Conservation (phyloP, 2,113 vertebrate genomes). For the Synchiropus splendidus region DNA sequence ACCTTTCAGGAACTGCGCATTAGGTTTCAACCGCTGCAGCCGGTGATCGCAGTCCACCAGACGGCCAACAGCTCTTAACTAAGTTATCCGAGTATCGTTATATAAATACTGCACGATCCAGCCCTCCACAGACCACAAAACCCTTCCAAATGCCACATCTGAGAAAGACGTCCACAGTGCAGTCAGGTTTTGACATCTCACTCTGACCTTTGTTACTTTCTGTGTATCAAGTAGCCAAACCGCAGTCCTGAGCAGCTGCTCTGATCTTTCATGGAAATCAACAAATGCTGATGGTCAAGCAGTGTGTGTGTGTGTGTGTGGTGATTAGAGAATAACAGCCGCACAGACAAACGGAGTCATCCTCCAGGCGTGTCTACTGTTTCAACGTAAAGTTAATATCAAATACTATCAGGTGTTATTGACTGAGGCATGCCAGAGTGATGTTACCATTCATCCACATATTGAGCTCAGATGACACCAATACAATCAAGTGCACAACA, state of each 20-base stretch:
- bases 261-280: conserved; percentile 63
- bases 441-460: no score
- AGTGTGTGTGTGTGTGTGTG: conserved; percentile 11
- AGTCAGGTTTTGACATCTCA: conserved; percentile 30
- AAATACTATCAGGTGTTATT: no score
- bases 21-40: conserved; percentile 40
- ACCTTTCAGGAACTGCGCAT: conserved; percentile 31
- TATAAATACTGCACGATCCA: conserved; percentile 44
- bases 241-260: conserved; percentile 55
- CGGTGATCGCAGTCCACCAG: conserved; percentile 45
- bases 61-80: conserved; percentile 40
- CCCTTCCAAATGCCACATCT: conserved; percentile 40
- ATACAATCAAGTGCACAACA: no score
- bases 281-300: conserved; percentile 38
- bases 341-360: no score
- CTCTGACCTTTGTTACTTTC: conserved; percentile 46
- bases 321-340: no score
- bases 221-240: conserved; percentile 49
- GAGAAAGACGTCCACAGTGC: conserved; percentile 37
- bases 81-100: conserved; percentile 24
- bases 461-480: no score
- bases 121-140: conserved; percentile 16
- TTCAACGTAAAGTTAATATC: no score
- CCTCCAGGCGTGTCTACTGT: no score
- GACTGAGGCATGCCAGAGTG: no score